Base-by-base conservation (phyloP, 1,140 invertebrate genomes). In the Orussus abietinus region DNA sequence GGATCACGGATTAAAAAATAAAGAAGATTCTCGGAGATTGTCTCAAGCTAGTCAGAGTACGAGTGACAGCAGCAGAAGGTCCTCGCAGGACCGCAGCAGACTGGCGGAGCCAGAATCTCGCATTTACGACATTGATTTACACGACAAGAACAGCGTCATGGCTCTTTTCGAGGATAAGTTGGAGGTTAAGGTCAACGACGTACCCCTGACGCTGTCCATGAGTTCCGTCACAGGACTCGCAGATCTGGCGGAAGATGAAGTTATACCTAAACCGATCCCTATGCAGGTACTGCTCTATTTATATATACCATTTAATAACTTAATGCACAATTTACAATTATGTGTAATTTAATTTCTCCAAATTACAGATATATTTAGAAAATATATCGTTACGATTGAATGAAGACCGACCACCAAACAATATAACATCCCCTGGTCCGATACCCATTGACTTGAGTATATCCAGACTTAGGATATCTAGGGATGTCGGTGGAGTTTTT, bases 211-310 rank as follows among this genome's bases (percentile, higher is more conserved):
- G 12, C 75, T 95, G 28, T 82, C 83, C 12, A 90, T 90, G 83
- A 90, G 86, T 57, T 86, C 85, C 4, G 75, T 91, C 0, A 80
- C 82, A 18, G 86, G 83, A 5, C 63, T 95, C 1, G 75, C 82
- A 0, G 90, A 92, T 62, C 79, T 94, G 30, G 75, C 86, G 3
- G 90, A 93, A 62, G 90, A 95, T 72, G 90, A 93, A 74, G 79
- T 90, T 19, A 75, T 88, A 19, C 78, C 82, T 1, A 80, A 80
- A 44, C 84, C 86, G 1, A 79, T 93, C 66, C 90, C 90, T 1
- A 73, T 92, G 47, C 78, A 88, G 69, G 83, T 92, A 18, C 41
- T 38, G 25, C 36, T 25, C n/a, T 40, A 18, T 21, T 11, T 28
- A 5, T 5, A 36, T 26, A 30, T 6, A 15, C 12, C 10, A 12